A percentile compares a stretch with the other conserved stretches of the same genome.
Evolutionary conservation across 2,888 invertebrate species (phyloP).

Genomic region (Parapristionchus giblindavisi): DNA sequence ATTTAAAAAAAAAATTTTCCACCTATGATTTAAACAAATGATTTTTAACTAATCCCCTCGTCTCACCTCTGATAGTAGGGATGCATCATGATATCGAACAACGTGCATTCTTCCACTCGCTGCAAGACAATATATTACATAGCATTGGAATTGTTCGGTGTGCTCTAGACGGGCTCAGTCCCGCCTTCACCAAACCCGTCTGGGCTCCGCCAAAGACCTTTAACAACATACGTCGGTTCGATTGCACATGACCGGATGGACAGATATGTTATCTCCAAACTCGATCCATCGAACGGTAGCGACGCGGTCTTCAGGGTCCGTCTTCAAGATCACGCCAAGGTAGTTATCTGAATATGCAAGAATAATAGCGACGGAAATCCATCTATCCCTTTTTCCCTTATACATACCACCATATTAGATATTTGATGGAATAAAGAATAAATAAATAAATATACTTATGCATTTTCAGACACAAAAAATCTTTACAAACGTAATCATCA

Average conservation of each 20-base stretch:
- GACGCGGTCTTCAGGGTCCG: slow-evolving; percentile 35
- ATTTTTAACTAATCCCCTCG: too few relatives aligned
- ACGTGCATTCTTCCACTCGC: slow-evolving; percentile 37
- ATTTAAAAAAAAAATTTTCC: too few relatives aligned
- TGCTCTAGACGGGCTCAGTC: too few relatives aligned
- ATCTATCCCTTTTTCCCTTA: too few relatives aligned
- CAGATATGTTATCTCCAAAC: not conserved
- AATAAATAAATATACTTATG: too few relatives aligned
- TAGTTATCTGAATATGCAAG: slow-evolving; percentile 19
- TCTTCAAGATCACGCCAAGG: slow-evolving; percentile 39
- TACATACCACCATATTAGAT: too few relatives aligned
- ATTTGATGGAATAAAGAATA: too few relatives aligned
- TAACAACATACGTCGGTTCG: not conserved
- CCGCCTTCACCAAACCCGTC: too few relatives aligned
- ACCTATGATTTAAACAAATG: too few relatives aligned
- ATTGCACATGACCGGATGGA: slow-evolving; percentile 8
- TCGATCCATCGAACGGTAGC: slow-evolving; percentile 41
- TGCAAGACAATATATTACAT: not conserved
- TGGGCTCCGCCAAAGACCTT: not conserved
- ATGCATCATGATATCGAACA: slow-evolving; percentile 44
- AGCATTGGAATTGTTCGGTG: not conserved
- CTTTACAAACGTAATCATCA: too few relatives aligned
- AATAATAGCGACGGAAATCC: too few relatives aligned
- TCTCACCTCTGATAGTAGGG: slow-evolving; percentile 30
- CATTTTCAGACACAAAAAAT: too few relatives aligned